Base-by-base conservation (phyloP, 2,113 vertebrate genomes). In the Limnothrissa miodon region DNA sequence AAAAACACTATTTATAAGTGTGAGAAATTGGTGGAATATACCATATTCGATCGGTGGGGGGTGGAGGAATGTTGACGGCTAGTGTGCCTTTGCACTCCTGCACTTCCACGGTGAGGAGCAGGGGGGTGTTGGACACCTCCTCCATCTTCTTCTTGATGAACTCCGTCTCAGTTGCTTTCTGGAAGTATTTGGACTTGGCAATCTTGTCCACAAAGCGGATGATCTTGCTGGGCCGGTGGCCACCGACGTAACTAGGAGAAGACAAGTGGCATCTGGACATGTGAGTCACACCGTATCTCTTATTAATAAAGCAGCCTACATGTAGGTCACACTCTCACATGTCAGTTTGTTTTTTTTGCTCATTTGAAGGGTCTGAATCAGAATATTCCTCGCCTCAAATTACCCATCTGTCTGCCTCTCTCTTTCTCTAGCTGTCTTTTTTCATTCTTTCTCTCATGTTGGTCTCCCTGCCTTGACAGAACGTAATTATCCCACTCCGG, bases 81-180 rank as follows among this genome's bases (percentile, higher is more conserved):
- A 99, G 92, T 0, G 94, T 97, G 86, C 98, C 98, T 78, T 90
- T 94, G 84, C 96, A 99, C 90, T 99, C 98, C 46, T 99, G 98
- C 19, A 99, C 97, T 93, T 99, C 98, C 85, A 99, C 98, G 0
- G 98, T 99, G 80, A 99, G 96, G 91, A 99, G 93, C 89, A 99
- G 91, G 0, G 98, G 98, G 4, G 98, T 99, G 88, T 99, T 99
- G 36, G 98, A 98, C 86, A 99, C 97, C 90, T 99, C 98, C 91
- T 99, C 98, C 78, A 99, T 99, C 90, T 99, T 99, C 93, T 99
- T 99, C 93, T 99, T 99, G 84, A 99, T 99, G 88, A 99, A 99
- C 87, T 99, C 97, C 0, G 97, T 99, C 93, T 99, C 98, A 0
- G 98, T 98, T 88, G 98, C 98, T 90, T 99, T 99, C 93, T 99